Conservation (phyloP, 2,888 invertebrate genomes). For the Thereva nobilitata region DNA sequence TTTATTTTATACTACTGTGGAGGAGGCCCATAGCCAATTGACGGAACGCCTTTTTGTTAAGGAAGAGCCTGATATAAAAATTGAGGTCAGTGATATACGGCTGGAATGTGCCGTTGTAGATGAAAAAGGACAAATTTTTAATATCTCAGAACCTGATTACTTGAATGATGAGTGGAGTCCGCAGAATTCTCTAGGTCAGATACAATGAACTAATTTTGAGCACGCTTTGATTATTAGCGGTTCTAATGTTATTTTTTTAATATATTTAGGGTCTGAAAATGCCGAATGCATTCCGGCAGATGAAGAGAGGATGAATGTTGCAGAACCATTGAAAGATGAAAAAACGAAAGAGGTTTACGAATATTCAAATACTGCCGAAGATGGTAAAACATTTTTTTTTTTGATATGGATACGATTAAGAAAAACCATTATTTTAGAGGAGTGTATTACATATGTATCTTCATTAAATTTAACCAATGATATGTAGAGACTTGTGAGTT, state of each 20-base stretch:
- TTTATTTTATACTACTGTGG: conserved; percentile 52
- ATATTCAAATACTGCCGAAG: background rate
- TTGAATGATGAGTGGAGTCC: too few species aligned
- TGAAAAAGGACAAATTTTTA: too few species aligned
- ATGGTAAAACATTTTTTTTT: background rate
- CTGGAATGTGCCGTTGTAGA: conserved; percentile 6
- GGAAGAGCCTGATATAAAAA: background rate
- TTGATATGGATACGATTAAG: too few species aligned
- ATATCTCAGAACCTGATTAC: too few species aligned
- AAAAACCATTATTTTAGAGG: too few species aligned
- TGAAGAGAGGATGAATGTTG: background rate
- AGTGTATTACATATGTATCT: too few species aligned
- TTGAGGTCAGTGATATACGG: background rate
- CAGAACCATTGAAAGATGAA: background rate
- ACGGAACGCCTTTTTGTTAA: conserved; percentile 13
- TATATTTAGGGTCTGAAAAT: background rate
- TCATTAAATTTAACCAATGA: too few species aligned
- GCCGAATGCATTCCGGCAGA: conserved; percentile 3
- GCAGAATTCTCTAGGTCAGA: too few species aligned
- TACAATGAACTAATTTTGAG: too few species aligned
- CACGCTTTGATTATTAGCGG: too few species aligned
- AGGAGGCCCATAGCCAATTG: conserved; percentile 49
- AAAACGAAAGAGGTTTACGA: background rate
- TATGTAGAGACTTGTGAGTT: too few species aligned
- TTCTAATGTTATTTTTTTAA: too few species aligned